Percentiles rank a stretch among this genome's conserved stretches.
Conservation (phyloP, 2,888 invertebrate genomes). For the Acronicta psi region DNA sequence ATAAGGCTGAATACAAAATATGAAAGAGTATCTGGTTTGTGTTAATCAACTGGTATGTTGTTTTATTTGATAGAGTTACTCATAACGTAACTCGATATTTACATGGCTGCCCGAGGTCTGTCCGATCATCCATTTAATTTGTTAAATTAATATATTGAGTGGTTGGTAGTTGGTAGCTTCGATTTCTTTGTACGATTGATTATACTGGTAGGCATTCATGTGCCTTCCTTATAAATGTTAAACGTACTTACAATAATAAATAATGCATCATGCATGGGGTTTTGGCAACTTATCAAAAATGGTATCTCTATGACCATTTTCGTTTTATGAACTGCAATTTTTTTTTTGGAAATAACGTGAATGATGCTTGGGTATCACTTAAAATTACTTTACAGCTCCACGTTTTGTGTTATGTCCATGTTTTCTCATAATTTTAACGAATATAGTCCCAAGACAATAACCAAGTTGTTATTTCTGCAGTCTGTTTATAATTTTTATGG, state of each 20-base stretch:
- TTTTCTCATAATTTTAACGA: slow-evolving; percentile 15
- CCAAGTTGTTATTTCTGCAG: slow-evolving; percentile 40
- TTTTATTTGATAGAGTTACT: slow-evolving; percentile 44
- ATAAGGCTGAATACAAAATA: neutral
- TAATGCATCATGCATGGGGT: slow-evolving; percentile 52
- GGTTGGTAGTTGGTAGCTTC: slow-evolving; percentile 43
- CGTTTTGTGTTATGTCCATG: slow-evolving; percentile 13
- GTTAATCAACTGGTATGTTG: slow-evolving; percentile 23
- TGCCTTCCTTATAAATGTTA: slow-evolving; percentile 22
- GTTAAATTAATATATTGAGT: slow-evolving; percentile 68
- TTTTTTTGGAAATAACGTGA: slow-evolving; percentile 21
- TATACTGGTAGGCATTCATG: slow-evolving; percentile 22
- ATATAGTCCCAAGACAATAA: slow-evolving; percentile 29
- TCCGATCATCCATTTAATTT: slow-evolving; percentile 63
- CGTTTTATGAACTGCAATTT: slow-evolving; percentile 38
- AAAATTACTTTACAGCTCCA: slow-evolving; percentile 9
- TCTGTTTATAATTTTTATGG: slow-evolving; percentile 78
- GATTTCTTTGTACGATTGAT: slow-evolving; percentile 37
- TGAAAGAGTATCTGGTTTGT: slow-evolving; percentile 18
- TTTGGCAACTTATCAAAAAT: slow-evolving; percentile 64
- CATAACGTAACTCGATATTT: slow-evolving; percentile 54
- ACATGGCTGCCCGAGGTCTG: slow-evolving; percentile 48
- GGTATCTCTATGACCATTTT: slow-evolving; percentile 56
- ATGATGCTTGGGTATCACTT: slow-evolving; percentile 7
- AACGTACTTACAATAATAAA: slow-evolving; percentile 33